phyloP scores from a whole-genome alignment of 2,888 invertebrate genomes.

The Synergus laeviventris region DNA sequence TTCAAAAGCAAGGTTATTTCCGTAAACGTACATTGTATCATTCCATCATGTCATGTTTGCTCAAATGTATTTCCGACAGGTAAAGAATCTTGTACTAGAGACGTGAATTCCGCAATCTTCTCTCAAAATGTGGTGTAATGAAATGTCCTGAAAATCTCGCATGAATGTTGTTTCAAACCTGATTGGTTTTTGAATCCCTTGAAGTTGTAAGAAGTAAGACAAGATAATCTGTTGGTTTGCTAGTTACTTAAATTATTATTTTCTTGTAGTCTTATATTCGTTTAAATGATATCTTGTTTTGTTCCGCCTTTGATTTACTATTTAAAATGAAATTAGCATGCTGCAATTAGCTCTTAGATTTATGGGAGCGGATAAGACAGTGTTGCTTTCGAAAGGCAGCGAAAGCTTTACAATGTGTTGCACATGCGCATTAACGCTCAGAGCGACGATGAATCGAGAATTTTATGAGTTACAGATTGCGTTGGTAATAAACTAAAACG shows the following conservation, averaged over 20 bases:
- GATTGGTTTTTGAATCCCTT: too few species aligned
- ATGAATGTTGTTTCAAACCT: too few species aligned
- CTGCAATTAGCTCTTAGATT: neutral
- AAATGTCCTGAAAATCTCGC: too few species aligned
- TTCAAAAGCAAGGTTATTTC: neutral
- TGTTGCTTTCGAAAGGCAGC: neutral
- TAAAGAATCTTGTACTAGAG: too few species aligned
- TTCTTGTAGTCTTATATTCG: neutral
- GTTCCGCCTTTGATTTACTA: neutral
- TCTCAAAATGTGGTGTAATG: too few species aligned
- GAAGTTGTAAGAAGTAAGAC: too few species aligned
- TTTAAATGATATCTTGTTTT: neutral
- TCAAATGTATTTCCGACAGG: too few species aligned
- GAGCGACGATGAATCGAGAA: neutral
- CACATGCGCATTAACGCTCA: slow-evolving; percentile 3
- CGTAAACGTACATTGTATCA: neutral
- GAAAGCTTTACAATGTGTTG: slow-evolving; percentile 16
- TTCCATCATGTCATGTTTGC: too few species aligned
- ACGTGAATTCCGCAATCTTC: too few species aligned
- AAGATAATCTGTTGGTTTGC: too few species aligned
- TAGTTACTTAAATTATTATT: too few species aligned
- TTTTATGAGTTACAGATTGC: slow-evolving; percentile 20
- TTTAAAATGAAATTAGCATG: neutral
- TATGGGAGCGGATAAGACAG: neutral
- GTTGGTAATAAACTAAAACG: neutral